These are phyloP conservation scores for Peromyscus aztecus DNA, from an alignment of 2,797 vertebrate species.

Conservation along the genomic window DNA sequence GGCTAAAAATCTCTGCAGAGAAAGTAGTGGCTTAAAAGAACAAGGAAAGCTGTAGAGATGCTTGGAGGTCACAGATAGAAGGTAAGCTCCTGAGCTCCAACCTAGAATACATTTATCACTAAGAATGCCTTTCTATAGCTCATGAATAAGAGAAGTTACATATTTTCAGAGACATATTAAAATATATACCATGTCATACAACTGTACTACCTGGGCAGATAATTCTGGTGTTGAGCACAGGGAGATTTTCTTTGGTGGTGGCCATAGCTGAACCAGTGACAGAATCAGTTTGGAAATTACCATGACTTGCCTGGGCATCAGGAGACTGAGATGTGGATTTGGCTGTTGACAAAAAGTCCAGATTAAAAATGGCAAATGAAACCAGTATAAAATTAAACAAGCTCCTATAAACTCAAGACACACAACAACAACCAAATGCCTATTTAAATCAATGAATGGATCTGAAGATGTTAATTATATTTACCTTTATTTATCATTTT, in stretches of 20 bases:
- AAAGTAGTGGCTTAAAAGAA: conserved; percentile 38
- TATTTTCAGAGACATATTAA: conserved; percentile 24
- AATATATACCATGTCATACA: background rate
- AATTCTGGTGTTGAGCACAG: conserved; percentile 98
- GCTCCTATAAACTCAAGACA: background rate
- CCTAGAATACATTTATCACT: conserved; percentile 44
- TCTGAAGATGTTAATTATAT: background rate
- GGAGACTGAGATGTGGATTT: conserved; percentile 93
- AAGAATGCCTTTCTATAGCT: conserved; percentile 23
- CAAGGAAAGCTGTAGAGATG: background rate
- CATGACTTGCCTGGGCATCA: conserved; percentile 92
- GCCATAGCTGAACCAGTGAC: conserved; percentile 93
- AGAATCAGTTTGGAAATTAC: conserved; percentile 91
- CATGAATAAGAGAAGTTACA: background rate
- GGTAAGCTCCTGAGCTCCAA: background rate
- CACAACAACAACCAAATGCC: conserved; percentile 11
- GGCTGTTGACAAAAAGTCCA: conserved; percentile 82
- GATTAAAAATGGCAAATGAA: conserved; percentile 50
- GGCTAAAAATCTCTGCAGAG: conserved; percentile 23
- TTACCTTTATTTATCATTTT: conserved; percentile 8
- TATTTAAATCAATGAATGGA: background rate
- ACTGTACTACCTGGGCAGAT: conserved; percentile 94
- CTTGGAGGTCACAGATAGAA: background rate
- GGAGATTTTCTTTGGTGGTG: conserved; percentile 97
- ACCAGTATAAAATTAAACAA: conserved; percentile 24